A percentile compares a stretch with the other conserved stretches of the same genome.
Conservation (phyloP, 2,113 vertebrate genomes). For the Mobula birostris region DNA sequence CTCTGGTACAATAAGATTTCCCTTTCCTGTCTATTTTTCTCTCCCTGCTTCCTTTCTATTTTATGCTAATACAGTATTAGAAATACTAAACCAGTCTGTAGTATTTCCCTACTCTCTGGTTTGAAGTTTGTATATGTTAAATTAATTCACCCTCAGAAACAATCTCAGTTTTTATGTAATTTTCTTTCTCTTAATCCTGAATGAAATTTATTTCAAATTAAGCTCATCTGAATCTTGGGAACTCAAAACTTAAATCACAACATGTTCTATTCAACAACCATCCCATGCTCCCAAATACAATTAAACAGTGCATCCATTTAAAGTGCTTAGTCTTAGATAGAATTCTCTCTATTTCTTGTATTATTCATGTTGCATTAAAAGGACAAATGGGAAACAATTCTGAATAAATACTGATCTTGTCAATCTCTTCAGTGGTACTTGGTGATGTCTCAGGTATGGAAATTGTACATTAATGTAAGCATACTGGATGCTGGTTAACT, state of each 20-base stretch:
- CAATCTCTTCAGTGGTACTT: too few species aligned
- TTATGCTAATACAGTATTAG: background rate
- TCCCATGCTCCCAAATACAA: background rate
- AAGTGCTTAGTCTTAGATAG: too few species aligned
- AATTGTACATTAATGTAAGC: too few species aligned
- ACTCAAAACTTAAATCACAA: background rate
- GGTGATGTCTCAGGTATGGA: too few species aligned
- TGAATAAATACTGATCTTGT: too few species aligned
- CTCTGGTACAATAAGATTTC: background rate
- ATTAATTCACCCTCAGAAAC: background rate
- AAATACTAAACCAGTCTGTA: too few species aligned
- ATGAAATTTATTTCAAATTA: slow-evolving; percentile 2
- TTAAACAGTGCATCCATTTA: too few species aligned
- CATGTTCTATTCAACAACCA: background rate
- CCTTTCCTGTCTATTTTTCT: background rate
- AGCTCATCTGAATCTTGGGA: background rate
- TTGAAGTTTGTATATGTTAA: background rate
- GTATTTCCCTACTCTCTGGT: background rate
- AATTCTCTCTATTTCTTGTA: too few species aligned
- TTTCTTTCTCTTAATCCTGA: slow-evolving; percentile 22
- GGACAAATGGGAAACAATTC: too few species aligned
- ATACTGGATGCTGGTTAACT: too few species aligned
- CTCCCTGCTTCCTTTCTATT: background rate
- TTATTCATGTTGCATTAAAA: too few species aligned
- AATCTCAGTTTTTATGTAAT: background rate